phyloP scores from a whole-genome alignment of 1,140 invertebrate genomes.

The Pogonomyrmex californicus region DNA sequence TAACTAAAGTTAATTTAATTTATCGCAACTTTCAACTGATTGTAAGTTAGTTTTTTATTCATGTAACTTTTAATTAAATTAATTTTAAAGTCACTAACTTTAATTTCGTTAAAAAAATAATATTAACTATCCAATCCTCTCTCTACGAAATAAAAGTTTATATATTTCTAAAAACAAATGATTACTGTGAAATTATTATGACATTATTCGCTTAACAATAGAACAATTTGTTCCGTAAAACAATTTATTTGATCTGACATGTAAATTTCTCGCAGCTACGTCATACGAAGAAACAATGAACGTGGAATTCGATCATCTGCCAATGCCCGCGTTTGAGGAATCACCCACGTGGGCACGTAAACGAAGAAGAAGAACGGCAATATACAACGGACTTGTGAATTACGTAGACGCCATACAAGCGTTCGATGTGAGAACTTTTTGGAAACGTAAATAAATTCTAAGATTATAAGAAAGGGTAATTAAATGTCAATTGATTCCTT shows the following conservation, averaged over 20 bases:
- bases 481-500: constrained; percentile 15
- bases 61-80: no score
- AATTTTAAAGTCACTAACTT: no score
- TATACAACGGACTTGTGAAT: constrained; percentile 74
- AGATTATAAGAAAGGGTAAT: constrained; percentile 17
- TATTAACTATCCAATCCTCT: background rate
- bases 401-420: constrained; percentile 85
- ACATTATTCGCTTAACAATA: background rate
- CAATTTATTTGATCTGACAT: background rate
- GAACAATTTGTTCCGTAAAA: background rate
- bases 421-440: constrained; percentile 82
- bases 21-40: no score
- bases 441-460: constrained; percentile 27
- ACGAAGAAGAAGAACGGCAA: constrained; percentile 70
- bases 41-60: no score
- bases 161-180: background rate
- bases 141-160: constrained; percentile 1
- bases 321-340: constrained; percentile 75
- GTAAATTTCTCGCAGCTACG: constrained; percentile 52
- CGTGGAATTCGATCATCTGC: constrained; percentile 83
- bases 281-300: constrained; percentile 57
- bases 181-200: background rate
- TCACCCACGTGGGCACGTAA: constrained; percentile 69
- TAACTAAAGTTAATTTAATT: no score
- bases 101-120: no score